Base-by-base conservation (phyloP, 1,140 invertebrate species). In the Reticulitermes speratus region DNA sequence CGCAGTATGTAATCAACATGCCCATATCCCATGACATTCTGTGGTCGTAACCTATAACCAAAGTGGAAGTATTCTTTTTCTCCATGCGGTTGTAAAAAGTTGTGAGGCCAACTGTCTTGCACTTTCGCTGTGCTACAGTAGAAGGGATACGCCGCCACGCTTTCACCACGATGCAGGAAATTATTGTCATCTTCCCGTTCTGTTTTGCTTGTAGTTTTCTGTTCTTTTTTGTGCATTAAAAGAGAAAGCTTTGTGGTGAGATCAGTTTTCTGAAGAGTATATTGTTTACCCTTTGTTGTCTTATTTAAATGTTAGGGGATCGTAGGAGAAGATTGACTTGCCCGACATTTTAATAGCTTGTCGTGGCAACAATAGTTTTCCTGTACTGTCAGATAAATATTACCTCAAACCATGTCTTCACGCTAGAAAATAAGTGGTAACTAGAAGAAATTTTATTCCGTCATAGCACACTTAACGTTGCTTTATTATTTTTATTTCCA, bases 151-250 rank as follows among this genome's bases (percentile, higher is more conserved):
- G 65, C n/a, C 65, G n/a, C 65, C 14, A 75, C 65, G 65, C 65
- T 75, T 75, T 75, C 65, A 75, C 65, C 65, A 30, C 65, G 65
- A 75, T 75, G 65, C 65, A 75, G 65, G 65, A 75, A 75, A 75
- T 75, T 75, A 75, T 75, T 75, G n/a, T 75, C 65, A 75, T 75
- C 65, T 75, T 75, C 65, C 65, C n/a, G 65, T 75, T 75, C n/a
- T 75, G 65, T 75, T 75, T 75, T 75, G 65, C 65, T 75, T 75
- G 65, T 75, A 75, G 65, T 75, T 75, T 30, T 30, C n/a, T 75
- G 65, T 30, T 75, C 65, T 75, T 75, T 59, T 75, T 75, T 75
- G n/a, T 30, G n/a, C 65, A 30, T 75, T 75, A 30, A 75, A 55
- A 75, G 65, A 75, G 65, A 75, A 75, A 75, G 65, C 65, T 75